Conservation (phyloP, 2,797 vertebrate genomes). For the Podarcis siculus region DNA sequence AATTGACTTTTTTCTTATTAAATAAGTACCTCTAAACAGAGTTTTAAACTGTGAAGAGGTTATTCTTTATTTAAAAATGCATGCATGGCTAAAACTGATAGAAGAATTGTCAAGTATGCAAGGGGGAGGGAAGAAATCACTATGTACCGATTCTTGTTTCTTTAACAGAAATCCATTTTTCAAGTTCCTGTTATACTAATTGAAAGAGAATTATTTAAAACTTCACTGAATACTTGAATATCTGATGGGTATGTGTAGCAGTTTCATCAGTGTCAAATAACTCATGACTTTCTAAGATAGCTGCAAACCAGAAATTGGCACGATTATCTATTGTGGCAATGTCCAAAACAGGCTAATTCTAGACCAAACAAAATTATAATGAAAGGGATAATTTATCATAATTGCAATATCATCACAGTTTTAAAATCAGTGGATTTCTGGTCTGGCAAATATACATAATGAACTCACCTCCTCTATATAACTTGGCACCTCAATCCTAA, state of each 20-base stretch:
- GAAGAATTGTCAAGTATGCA: constrained; percentile 64
- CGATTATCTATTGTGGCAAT: constrained; percentile 57
- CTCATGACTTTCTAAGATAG: constrained; percentile 69
- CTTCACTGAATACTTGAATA: constrained; percentile 77
- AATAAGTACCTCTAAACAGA: constrained; percentile 43
- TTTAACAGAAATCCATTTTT: constrained; percentile 76
- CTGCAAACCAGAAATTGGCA: constrained; percentile 71
- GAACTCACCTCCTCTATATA: constrained; percentile 15
- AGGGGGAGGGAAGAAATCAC: constrained; percentile 52
- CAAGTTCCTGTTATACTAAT: constrained; percentile 73
- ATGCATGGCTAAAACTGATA: constrained; percentile 55
- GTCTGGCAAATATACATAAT: constrained; percentile 12
- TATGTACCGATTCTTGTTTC: constrained; percentile 68
- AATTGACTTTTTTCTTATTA: constrained; percentile 44
- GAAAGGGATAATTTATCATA: constrained; percentile 66
- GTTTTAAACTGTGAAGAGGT: constrained; percentile 4
- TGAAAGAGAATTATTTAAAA: constrained; percentile 83
- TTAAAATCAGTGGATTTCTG: constrained; percentile 58
- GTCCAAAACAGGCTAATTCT: constrained; percentile 67
- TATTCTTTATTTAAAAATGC: constrained; percentile 46
- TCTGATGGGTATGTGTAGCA: constrained; percentile 66
- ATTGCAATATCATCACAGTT: constrained; percentile 54
- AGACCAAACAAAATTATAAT: constrained; percentile 47
- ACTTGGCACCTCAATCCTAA: accelerated
- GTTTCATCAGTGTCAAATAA: constrained; percentile 72